Percentiles rank a stretch among this genome's conserved stretches.
Conservation (phyloP, 2,113 vertebrate species). For the Lycocorax pyrrhopterus region DNA sequence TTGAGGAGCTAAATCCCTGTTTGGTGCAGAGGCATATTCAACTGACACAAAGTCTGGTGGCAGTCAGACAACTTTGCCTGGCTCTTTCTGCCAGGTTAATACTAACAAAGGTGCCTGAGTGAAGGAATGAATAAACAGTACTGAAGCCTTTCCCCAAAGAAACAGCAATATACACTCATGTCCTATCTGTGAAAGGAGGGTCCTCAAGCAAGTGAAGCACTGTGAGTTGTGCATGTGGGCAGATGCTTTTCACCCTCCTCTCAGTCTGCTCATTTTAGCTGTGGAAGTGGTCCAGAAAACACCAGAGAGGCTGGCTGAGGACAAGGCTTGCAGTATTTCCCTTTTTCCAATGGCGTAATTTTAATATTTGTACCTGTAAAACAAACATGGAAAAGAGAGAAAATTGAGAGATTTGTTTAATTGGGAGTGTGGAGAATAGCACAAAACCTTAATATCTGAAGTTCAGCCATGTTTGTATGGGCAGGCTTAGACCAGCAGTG, state of each 20-base stretch:
- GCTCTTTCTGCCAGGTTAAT: not conserved
- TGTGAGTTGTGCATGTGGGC: not conserved
- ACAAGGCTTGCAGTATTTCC: not conserved
- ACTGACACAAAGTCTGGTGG: too few species aligned
- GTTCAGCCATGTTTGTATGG: not conserved
- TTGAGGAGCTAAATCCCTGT: not conserved
- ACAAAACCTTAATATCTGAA: not conserved
- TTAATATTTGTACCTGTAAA: not conserved
- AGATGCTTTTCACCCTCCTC: not conserved
- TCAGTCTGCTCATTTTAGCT: constrained; percentile 16
- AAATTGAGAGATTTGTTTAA: not conserved
- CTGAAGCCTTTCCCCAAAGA: not conserved
- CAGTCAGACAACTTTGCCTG: not conserved
- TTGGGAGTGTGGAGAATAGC: not conserved
- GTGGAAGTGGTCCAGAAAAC: constrained; percentile 5
- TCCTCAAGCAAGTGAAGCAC: not conserved
- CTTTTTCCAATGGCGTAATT: accelerated
- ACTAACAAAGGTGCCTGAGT: not conserved
- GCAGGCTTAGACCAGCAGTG: not conserved
- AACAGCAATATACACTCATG: not conserved
- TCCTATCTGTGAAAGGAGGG: not conserved
- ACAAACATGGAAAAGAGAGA: not conserved
- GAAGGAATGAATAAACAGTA: not conserved
- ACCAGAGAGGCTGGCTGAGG: accelerated
- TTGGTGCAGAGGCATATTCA: not conserved